These are phyloP conservation scores for Heliconius cydno DNA, from an alignment of 2,888 invertebrate species.

Conservation along the genomic window DNA sequence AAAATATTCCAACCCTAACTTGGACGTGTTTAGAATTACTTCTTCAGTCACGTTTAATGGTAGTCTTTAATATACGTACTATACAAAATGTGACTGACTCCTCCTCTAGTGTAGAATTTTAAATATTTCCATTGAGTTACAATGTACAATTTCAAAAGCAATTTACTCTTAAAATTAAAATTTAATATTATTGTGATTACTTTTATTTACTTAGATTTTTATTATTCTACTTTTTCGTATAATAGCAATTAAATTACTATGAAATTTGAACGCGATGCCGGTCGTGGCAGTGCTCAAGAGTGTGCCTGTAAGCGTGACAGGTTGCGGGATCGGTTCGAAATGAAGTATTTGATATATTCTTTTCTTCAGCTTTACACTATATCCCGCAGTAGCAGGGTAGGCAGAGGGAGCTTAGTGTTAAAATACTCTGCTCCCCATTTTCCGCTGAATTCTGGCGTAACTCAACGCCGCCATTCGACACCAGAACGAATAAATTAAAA, in stretches of 20 bases:
- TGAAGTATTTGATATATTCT: no score
- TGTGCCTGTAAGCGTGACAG: no score
- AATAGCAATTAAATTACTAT: no score
- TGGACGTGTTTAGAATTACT: neutral
- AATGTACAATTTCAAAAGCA: neutral
- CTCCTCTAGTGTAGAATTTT: neutral
- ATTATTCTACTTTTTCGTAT: no score
- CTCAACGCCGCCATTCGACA: neutral
- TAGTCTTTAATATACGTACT: neutral
- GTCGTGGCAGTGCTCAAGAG: no score
- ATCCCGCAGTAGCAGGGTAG: neutral
- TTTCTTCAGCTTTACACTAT: no score
- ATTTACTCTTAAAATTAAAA: neutral
- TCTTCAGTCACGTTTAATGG: constrained; percentile 2
- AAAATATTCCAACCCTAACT: neutral
- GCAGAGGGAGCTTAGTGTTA: neutral
- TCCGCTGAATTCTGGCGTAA: neutral
- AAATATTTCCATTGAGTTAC: neutral
- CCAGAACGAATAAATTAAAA: neutral
- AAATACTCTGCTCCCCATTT: neutral
- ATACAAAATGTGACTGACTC: neutral
- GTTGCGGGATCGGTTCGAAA: no score
- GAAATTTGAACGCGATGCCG: no score
- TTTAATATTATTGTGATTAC: neutral
- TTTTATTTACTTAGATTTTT: neutral